Percentiles rank a stretch among this genome's conserved stretches.
These are phyloP conservation scores for Acridotheres tristis DNA, from an alignment of 2,797 vertebrate genomes.

Conservation along the genomic window DNA sequence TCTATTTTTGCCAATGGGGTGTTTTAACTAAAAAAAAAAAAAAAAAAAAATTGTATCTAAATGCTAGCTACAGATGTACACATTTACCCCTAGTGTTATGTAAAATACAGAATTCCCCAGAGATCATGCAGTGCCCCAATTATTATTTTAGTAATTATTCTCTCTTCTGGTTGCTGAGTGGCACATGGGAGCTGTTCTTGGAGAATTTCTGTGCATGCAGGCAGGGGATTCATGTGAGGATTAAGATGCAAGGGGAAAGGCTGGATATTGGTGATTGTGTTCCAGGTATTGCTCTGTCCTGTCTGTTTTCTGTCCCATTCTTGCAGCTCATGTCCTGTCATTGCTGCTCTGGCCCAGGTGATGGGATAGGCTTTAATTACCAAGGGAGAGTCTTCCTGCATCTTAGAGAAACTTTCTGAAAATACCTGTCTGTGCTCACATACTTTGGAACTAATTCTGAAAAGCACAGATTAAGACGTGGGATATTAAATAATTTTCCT, in stretches of 20 bases:
- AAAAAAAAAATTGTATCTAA: neutral
- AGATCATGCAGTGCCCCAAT: neutral
- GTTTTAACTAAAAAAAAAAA: neutral
- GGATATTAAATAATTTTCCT: neutral
- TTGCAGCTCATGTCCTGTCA: neutral
- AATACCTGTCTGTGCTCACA: neutral
- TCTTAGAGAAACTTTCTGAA: neutral
- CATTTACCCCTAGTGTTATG: neutral
- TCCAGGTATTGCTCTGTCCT: neutral
- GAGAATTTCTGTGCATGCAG: neutral
- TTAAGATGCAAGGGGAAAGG: neutral
- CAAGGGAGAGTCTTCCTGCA: neutral
- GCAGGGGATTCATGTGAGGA: neutral
- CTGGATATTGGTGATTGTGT: neutral
- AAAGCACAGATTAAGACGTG: neutral
- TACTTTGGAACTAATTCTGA: neutral
- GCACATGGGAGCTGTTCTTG: neutral
- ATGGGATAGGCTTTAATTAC: neutral
- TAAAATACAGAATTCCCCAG: neutral
- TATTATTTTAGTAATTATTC: neutral
- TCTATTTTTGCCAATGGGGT: neutral
- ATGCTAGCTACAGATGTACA: neutral
- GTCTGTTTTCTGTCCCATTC: neutral
- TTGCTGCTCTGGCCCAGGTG: neutral
- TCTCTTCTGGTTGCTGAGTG: neutral